phyloP scores from a whole-genome alignment of 2,888 invertebrate species.

The Iphiclides podalirius region DNA sequence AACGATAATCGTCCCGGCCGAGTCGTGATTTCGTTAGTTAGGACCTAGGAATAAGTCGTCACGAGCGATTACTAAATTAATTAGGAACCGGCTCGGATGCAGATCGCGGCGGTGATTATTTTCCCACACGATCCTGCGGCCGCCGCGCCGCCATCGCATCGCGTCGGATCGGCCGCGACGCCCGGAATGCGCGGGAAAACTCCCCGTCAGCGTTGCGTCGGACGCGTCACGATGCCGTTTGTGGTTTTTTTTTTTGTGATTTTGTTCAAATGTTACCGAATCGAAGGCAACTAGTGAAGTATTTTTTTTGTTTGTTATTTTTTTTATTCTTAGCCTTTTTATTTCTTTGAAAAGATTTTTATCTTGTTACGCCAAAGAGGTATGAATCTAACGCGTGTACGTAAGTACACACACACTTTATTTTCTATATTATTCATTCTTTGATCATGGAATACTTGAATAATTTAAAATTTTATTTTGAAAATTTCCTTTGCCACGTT shows the following conservation, averaged over 20 bases:
- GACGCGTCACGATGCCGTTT: neutral
- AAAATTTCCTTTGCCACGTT: no score
- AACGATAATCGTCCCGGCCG: conserved; percentile 76
- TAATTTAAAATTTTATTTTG: no score
- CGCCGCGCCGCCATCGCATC: conserved; percentile 29
- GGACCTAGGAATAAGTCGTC: conserved; percentile 77
- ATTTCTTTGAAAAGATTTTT: neutral
- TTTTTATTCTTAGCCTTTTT: neutral
- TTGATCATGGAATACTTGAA: no score
- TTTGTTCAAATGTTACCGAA: neutral
- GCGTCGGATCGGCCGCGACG: conserved; percentile 23
- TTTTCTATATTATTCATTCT: no score
- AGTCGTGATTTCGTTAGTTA: conserved; percentile 80
- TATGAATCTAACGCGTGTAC: no score
- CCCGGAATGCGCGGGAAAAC: conserved; percentile 1
- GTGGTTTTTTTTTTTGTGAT: neutral
- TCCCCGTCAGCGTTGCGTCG: neutral
- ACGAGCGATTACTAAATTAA: conserved; percentile 80
- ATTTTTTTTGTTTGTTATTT: neutral
- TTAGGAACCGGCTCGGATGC: conserved; percentile 76
- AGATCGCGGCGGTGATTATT: conserved; percentile 77
- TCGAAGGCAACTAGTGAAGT: neutral
- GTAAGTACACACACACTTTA: no score
- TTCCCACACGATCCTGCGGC: conserved; percentile 74
- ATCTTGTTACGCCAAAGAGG: no score